Base-by-base conservation (phyloP, 2,888 invertebrate genomes). In the Chromoteleia sp. region DNA sequence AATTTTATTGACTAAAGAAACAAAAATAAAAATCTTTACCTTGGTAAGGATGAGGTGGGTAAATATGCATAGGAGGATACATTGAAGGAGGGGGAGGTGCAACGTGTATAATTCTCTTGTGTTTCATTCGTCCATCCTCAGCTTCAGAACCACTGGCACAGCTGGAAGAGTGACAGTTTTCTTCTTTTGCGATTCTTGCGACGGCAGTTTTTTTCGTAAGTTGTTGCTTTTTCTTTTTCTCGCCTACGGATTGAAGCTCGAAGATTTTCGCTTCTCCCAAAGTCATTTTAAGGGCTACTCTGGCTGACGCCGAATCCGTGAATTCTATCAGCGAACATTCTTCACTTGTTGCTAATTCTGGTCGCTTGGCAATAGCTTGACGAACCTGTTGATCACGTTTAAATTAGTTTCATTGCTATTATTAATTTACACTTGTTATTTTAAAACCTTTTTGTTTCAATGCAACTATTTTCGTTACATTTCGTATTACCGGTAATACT, bases 311-410 rank as follows among this genome's bases (percentile, higher is more conserved):
- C 0, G 97, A 97, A 85, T 96, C 95, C 61, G 97, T 96, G 90
- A 97, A 98, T 92, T 98, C 98, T 39, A 98, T 95, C 86, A 98
- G 93, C 12, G 98, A 98, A 91, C 97, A 97, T 90, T 97, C 95
- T 92, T 96, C 95, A 86, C 96, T 96, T 84, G 96, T 96, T 90
- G 87, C 86, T 39, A 98, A 93, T 89, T 97, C 97, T 17, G 98
- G 97, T 89, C 97, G 97, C 90, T 97, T 98, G 89, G 96, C 96
- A 87, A 97, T 95, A 91, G 98, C 97, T 91, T 97, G 97, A 73
- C 98, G 94, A 17, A 98, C 96, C 90, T 90, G 70, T 75, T 75
- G 58, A 75, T 75, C 63, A 10, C 6, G 33, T 36, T 71, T 50
- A 74, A 77, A 77, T 73, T 70, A 79, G 59, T 74, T 61, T 39